Base-by-base conservation (phyloP, 2,797 vertebrate genomes). In the Neosilurus mollespiculum region DNA sequence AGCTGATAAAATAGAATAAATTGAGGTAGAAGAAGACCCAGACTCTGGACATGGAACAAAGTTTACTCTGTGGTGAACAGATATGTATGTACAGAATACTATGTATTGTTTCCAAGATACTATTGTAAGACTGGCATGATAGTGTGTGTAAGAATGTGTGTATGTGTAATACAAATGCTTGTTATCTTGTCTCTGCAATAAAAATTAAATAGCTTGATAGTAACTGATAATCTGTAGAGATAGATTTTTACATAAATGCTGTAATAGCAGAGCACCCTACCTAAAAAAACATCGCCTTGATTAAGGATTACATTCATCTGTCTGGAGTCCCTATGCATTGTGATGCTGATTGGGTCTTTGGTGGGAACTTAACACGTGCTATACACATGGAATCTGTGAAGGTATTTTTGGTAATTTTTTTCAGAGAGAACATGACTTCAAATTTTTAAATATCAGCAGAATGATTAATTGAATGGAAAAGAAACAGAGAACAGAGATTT, bases 151-250 rank as follows among this genome's bases (percentile, higher is more conserved):
- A 16, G 69, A 12, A n/a, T 58, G 24, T 34, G 0, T 14, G 7
- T 43, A 18, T 24, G 34, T 43, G 58, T 62, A 37, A 59, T 76
- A 76, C 7, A 76, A 34, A 64, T 64, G 18, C 59, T 16, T 26
- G 15, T 16, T 49, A 79, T 53, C 61, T 64, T 22, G 8, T 56
- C 20, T 75, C 24, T 11, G 58, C 22, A 78, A 78, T 78, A 75
- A 73, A 30, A 82, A 66, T 12, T 61, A 76, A 58, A 58, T 58
- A 66, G 30, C 53, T 24, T 77, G n/a, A 65, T 51, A 12, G n/a
- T 15, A 4, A 4, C 61, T 65, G 61, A 78, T 65, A 78, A 78
- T 3, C 6, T 37, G 11, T 22, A 62, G 6, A 51, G 4, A 4
- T 0, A 26, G 15, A 51, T 11, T 64, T 64, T 64, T 78, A 30